Conservation (phyloP, 2,888 invertebrate genomes). For the Seira ritae region DNA sequence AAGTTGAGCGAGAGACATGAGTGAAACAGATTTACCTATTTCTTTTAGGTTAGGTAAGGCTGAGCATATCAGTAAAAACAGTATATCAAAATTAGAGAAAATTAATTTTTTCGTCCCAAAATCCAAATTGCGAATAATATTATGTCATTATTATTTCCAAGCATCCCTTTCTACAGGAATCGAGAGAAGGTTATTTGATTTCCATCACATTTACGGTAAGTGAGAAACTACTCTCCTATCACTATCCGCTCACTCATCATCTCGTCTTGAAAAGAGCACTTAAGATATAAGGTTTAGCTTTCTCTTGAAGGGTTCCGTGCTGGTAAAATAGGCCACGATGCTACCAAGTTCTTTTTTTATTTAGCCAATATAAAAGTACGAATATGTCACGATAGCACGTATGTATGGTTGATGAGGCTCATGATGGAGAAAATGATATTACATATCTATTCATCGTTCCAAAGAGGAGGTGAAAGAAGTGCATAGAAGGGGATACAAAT, state of each 20-base stretch:
- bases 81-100: no score
- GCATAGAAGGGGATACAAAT: no score
- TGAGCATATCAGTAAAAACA: no score
- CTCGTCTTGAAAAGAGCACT: not conserved
- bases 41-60: not conserved
- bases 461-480: no score
- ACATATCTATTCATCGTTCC: no score
- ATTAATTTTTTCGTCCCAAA: conserved; percentile 7
- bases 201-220: not conserved
- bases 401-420: no score
- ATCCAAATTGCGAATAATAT: not conserved
- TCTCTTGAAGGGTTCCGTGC: not conserved
- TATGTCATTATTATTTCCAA: not conserved
- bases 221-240: not conserved
- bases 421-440: no score
- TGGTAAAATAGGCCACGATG: no score
- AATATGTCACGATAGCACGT: not conserved
- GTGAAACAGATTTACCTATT: not conserved
- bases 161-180: not conserved
- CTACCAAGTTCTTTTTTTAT: no score
- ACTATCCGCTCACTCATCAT: not conserved
- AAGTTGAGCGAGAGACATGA: no score
- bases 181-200: not conserved
- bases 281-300: not conserved
- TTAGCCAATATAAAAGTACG: no score